Percentiles rank a stretch among this genome's conserved stretches.
Evolutionary conservation across 2,113 vertebrate genomes (phyloP).

Genomic region (Emberiza fucata): DNA sequence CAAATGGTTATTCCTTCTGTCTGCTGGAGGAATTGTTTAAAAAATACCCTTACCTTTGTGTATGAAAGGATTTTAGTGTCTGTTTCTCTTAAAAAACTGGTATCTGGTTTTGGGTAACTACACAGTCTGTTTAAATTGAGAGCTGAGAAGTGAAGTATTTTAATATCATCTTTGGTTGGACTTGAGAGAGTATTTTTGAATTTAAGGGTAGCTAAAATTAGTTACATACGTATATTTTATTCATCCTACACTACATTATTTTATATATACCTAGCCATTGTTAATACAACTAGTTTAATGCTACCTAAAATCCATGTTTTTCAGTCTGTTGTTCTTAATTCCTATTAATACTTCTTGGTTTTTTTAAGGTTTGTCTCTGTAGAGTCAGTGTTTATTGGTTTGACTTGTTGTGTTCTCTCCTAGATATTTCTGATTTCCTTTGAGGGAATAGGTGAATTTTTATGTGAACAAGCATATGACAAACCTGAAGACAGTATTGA

Average conservation of each 20-base stretch:
- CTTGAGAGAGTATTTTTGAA: not conserved
- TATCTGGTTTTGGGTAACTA: not conserved
- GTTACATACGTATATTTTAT: not conserved
- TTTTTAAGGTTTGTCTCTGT: not conserved
- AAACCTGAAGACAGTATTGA: not conserved
- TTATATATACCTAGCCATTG: not conserved
- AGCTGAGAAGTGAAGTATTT: not conserved
- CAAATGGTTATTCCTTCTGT: not conserved
- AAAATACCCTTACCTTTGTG: not conserved
- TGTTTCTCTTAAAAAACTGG: not conserved
- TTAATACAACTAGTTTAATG: not conserved
- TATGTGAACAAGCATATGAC: not conserved
- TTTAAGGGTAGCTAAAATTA: not conserved
- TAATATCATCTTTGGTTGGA: not conserved
- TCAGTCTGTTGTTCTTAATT: not conserved
- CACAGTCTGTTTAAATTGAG: not conserved
- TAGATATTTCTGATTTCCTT: not conserved
- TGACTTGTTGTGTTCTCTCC: not conserved
- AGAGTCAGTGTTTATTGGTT: not conserved
- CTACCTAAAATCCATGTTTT: not conserved
- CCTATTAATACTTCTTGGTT: rapidly evolving
- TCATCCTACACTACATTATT: not conserved
- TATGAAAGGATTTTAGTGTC: not conserved
- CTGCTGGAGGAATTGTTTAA: not conserved
- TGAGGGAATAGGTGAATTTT: not conserved